Conservation (phyloP, 2,797 vertebrate species). For the Pipistrellus kuhlii region DNA sequence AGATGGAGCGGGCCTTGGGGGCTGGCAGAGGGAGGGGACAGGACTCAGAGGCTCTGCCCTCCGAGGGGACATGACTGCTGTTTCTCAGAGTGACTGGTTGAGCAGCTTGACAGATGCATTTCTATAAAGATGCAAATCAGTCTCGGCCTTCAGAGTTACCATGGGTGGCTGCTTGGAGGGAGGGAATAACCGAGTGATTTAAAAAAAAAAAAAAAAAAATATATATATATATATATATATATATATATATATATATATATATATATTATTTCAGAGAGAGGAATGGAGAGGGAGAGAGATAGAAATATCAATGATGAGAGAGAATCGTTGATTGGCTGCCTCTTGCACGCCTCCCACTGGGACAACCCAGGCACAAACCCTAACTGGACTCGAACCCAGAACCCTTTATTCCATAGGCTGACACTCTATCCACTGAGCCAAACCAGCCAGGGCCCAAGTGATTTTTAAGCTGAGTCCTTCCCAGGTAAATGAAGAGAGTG, state of each 20-base stretch:
- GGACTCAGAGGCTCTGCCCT: not conserved
- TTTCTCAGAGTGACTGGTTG: not conserved
- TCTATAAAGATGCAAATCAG: not conserved
- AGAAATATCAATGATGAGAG: too few relatives aligned
- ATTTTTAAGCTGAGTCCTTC: conserved; percentile 2
- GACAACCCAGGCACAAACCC: too few relatives aligned
- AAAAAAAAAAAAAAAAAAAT: too few relatives aligned
- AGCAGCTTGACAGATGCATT: not conserved
- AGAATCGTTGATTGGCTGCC: too few relatives aligned
- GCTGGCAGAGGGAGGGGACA: not conserved
- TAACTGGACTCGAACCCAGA: too few relatives aligned
- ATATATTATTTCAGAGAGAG: too few relatives aligned
- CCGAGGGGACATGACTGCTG: not conserved
- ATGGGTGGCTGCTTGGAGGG: not conserved
- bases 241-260: too few relatives aligned
- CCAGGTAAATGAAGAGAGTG: not conserved
- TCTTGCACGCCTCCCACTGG: too few relatives aligned
- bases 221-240: too few relatives aligned
- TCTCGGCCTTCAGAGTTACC: not conserved
- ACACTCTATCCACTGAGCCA: too few relatives aligned
- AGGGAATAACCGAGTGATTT: not conserved
- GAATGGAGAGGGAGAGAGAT: too few relatives aligned
- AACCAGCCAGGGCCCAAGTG: not conserved
- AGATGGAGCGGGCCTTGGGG: not conserved
- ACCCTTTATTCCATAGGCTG: too few relatives aligned